These are phyloP conservation scores for Halocynthia aurantium DNA, from an alignment of 23 tunicate genomes.

Conservation along the genomic window DNA sequence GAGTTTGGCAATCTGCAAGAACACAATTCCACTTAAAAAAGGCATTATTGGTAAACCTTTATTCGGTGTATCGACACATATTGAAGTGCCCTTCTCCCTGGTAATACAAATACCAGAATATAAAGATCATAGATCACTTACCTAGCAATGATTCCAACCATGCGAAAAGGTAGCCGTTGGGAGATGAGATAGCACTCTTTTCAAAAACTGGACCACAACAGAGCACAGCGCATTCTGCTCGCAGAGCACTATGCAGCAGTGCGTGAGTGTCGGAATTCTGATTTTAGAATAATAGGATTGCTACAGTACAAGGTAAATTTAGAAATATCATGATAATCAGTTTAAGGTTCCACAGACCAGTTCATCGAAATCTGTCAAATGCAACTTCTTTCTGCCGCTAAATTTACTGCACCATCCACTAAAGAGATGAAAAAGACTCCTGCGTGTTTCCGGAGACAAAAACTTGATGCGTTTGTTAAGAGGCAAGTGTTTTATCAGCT, in stretches of 20 bases:
- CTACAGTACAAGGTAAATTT: too few relatives aligned
- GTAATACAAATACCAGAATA: too few relatives aligned
- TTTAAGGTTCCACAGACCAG: too few relatives aligned
- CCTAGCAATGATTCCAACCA: constrained; percentile 77
- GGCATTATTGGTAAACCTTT: too few relatives aligned
- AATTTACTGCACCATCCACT: constrained; percentile 78
- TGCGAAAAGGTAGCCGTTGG: constrained; percentile 50
- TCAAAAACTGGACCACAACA: constrained; percentile 80
- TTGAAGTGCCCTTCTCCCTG: too few relatives aligned
- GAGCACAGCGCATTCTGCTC: constrained; percentile 71
- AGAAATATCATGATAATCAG: too few relatives aligned
- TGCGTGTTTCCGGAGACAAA: constrained; percentile 34
- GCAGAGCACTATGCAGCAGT: constrained; percentile 2
- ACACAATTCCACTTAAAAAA: neutral
- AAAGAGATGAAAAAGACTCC: constrained; percentile 53
- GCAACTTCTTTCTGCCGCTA: too few relatives aligned
- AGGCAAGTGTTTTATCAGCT: constrained; percentile 48
- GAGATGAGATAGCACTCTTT: neutral
- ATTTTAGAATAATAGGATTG: too few relatives aligned
- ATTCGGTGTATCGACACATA: too few relatives aligned
- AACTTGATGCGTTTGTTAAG: constrained; percentile 10
- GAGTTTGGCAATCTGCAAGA: constrained; percentile 42
- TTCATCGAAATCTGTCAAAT: too few relatives aligned
- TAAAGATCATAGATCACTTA: constrained; percentile 3
- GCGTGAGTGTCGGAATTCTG: too few relatives aligned